Base-by-base conservation (phyloP, 2,888 invertebrate genomes). In the Schizaphis graminum region DNA sequence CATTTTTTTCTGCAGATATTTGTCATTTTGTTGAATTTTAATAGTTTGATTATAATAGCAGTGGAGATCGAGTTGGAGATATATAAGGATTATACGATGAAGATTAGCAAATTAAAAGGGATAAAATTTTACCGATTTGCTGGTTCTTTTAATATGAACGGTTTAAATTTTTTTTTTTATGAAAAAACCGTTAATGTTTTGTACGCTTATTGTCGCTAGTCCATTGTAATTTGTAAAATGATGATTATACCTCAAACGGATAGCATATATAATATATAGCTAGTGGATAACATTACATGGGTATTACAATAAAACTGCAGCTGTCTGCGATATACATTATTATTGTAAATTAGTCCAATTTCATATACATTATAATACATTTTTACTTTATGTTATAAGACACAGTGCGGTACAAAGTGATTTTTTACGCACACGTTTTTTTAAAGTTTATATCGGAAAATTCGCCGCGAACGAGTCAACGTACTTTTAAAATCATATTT, bases 391-490 rank as follows among this genome's bases (percentile, higher is more conserved):
- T 77, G 67, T 77, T 77, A 35, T 67, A 35, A 77, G 77, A 77
- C 35, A 35, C n/a, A 67, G n/a, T 16, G n/a, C n/a, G 13, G 4
- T 67, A 67, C 77, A 77, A 77, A 77, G 35, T 77, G 77, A 77
- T 77, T 77, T 77, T 77, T 77, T 77, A 88, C 88, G 35, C 35
- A n/a, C 35, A 53, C 35, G 88, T 16, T 53, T 87, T 87, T 87
- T 57, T 56, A 56, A 53, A 57, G 57, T 57, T 28, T 57, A 16
- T 16, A 56, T 57, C 41, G 13, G 35, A 35, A 77, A 35, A 77
- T 77, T 77, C 35, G 77, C 35, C 8, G 35, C 35, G 41, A 53
- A 61, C 26, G 41, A n/a, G 87, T 88, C 87, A 88, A 88, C 10
- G 87, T n/a, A 89, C 89, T 53, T 44, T 4, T 85, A 85, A 41